Conservation (phyloP, 2,888 invertebrate genomes). For the Scaptomyza reducta region DNA sequence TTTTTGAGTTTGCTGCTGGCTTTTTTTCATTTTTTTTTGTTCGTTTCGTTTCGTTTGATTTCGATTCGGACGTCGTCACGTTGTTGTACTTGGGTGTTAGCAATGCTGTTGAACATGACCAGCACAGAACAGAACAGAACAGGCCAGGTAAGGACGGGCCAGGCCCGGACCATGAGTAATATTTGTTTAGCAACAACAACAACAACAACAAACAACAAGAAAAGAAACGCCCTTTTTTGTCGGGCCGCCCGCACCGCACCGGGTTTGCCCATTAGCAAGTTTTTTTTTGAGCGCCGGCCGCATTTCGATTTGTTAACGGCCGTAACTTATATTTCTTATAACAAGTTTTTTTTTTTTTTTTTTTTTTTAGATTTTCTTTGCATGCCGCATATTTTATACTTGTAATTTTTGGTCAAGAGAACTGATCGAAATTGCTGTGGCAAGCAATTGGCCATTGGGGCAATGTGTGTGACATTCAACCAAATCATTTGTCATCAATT, state of each 20-base stretch:
- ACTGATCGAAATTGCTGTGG: conserved; percentile 27
- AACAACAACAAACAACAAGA: conserved; percentile 28
- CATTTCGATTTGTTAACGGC: conserved; percentile 57
- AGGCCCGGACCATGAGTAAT: conserved; percentile 63
- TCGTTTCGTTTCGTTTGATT: conserved; percentile 25
- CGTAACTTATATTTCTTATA: conserved; percentile 25
- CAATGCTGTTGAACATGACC: conserved; percentile 75
- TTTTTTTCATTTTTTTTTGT: conserved; percentile 1
- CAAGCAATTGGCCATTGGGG: conserved; percentile 34
- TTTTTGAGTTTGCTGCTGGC: conserved; percentile 16
- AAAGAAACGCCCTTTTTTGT: conserved; percentile 73
- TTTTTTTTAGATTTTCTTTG: conserved; percentile 5
- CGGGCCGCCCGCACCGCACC: conserved; percentile 65
- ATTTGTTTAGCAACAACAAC: conserved; percentile 65
- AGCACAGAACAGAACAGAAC: conserved; percentile 16
- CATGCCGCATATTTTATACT: not conserved
- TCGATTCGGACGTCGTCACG: conserved; percentile 66
- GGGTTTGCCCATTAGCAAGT: conserved; percentile 52
- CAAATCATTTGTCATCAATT: conserved; percentile 1
- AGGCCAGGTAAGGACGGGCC: conserved; percentile 18
- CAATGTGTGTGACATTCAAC: conserved; percentile 22
- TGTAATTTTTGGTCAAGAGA: not conserved
- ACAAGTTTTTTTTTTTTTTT: conserved; percentile 3
- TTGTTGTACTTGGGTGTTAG: conserved; percentile 71
- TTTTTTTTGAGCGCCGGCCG: conserved; percentile 48